These are phyloP conservation scores for Melinaea marsaeus DNA, from an alignment of 2,888 invertebrate genomes.

Conservation along the genomic window DNA sequence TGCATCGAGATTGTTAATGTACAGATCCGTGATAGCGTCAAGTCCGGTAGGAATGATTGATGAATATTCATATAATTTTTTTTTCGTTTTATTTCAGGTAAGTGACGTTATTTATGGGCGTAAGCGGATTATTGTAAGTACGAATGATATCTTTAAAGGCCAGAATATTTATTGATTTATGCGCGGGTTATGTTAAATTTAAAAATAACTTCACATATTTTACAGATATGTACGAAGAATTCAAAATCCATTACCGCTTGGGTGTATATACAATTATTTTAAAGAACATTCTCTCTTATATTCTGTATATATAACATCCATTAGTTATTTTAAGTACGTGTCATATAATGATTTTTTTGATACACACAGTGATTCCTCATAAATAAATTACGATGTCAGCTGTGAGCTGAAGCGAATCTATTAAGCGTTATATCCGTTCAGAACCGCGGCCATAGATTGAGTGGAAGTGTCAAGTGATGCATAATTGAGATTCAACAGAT, in stretches of 20 bases:
- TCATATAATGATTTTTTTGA: not conserved
- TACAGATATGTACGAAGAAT: too few species aligned
- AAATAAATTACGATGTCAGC: constrained; percentile 76
- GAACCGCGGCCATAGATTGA: constrained; percentile 36
- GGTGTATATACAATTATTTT: too few species aligned
- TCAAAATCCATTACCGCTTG: too few species aligned
- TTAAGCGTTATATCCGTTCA: constrained; percentile 75
- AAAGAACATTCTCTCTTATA: too few species aligned
- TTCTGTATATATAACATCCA: not conserved
- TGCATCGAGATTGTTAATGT: constrained; percentile 16
- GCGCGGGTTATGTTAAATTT: not conserved
- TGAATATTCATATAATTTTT: constrained; percentile 43
- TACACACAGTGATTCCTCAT: constrained; percentile 56
- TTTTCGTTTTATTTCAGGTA: constrained; percentile 42
- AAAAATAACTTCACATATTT: too few species aligned
- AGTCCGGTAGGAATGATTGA: constrained; percentile 19
- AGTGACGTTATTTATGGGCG: constrained; percentile 20
- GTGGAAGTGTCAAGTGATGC: constrained; percentile 14
- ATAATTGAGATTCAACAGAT: constrained; percentile 8
- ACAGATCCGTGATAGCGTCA: constrained; percentile 18
- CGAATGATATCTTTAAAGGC: not conserved
- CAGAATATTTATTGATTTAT: not conserved
- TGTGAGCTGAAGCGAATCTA: constrained; percentile 73
- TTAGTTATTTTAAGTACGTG: not conserved
- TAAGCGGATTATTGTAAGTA: constrained; percentile 20